These are phyloP conservation scores for Aphidius gifuensis DNA, from an alignment of 1,140 invertebrate genomes.

Conservation along the genomic window DNA sequence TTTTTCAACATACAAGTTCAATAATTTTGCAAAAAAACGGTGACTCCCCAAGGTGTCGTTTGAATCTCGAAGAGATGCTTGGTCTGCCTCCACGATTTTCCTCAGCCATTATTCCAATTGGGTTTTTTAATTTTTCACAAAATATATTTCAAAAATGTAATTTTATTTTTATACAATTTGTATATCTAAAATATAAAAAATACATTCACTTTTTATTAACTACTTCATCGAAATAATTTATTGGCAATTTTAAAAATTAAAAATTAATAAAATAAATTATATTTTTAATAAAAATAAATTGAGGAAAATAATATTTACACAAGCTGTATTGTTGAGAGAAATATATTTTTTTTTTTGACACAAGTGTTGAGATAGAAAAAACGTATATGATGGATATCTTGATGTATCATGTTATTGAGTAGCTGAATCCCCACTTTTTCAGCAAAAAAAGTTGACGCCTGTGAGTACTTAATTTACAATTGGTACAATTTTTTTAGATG, in stretches of 20 bases:
- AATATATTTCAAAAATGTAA: no score
- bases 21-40: slow-evolving; percentile 37
- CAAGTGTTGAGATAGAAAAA: slow-evolving; percentile 1
- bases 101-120: slow-evolving; percentile 27
- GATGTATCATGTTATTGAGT: slow-evolving; percentile 25
- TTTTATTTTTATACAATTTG: no score
- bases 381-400: background rate
- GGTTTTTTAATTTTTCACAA: background rate
- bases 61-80: slow-evolving; percentile 20
- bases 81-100: slow-evolving; percentile 7
- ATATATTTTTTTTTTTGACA: background rate
- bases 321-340: no score
- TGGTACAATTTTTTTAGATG: slow-evolving; percentile 39
- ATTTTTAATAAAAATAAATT: slow-evolving; percentile 5
- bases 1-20: slow-evolving; percentile 30
- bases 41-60: slow-evolving; percentile 27
- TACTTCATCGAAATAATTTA: no score
- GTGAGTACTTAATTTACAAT: slow-evolving; percentile 42
- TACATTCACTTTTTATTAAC: no score
- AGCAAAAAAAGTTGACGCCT: slow-evolving; percentile 22
- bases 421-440: slow-evolving; percentile 30
- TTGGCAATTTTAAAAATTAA: no score
- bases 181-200: no score
- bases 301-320: background rate
- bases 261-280: background rate